Evolutionary conservation across 2,113 vertebrate genomes (phyloP), one percentile per base, ranked within the genome.

Genomic region (Chrysochloris asiatica): DNA sequence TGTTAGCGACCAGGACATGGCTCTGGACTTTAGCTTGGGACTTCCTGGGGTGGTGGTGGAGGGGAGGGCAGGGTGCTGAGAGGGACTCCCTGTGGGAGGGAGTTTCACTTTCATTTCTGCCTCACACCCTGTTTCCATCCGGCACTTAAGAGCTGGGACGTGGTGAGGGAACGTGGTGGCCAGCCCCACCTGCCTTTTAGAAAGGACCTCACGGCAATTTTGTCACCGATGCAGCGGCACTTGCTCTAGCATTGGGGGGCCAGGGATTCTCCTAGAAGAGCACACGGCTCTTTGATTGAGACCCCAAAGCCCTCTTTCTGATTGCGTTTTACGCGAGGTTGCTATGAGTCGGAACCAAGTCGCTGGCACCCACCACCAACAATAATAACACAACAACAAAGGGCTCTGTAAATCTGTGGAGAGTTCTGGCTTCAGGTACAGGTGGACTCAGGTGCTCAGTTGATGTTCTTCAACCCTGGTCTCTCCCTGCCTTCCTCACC

Each of bases 31-130:
- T 59, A 24, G 69, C 67, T 75, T 36, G 9, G 45, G 63, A 50
- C 65, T 65, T 86, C 83, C 93, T 59, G 75, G 89, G 22, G 59
- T 13, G 4, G 1, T 2, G 28, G 83, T 38, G 5, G 12, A 45
- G 65, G 69, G 76, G 59, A 13, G 50, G 14, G 22, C 54, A 6
- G 14, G 77, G 87, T 72, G 41, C 52, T 67, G 65, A 36, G 83
- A 54, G 56, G 54, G 43, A 19, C 0, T 1, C n/a, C 54, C 21
- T 7, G 13, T 13, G 56, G 36, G 63, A 71, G 82, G 41, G 56
- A 71, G 78, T 93, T 95, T 87, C 30, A 2, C 90, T 96, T 96
- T 96, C 88, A 22, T 84, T 96, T 96, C 88, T 95, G 45, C 79
- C 17, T 81, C 52, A 21, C 1, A 33, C 48, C 28, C 50, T 48